These are phyloP conservation scores for Pseudomyrmex gracilis DNA, from an alignment of 1,140 invertebrate species.

Conservation along the genomic window DNA sequence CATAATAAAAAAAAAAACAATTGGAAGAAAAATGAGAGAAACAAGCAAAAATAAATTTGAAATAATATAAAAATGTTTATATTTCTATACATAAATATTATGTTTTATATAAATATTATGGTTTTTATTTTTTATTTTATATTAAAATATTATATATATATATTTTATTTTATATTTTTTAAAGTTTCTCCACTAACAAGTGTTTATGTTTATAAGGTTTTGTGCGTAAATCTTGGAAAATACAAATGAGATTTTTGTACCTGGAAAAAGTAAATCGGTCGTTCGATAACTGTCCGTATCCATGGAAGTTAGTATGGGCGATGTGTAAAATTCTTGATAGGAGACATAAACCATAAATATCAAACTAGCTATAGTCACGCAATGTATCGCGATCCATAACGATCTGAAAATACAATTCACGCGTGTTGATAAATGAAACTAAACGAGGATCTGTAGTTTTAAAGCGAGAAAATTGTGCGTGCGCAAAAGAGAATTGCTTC, in stretches of 20 bases:
- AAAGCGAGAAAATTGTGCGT: not conserved
- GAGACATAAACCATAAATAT: conserved; percentile 61
- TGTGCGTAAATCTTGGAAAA: not conserved
- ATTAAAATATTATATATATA: too few relatives aligned
- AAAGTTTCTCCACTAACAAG: too few relatives aligned
- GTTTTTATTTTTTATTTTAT: too few relatives aligned
- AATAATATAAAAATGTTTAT: too few relatives aligned
- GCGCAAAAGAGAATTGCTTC: not conserved
- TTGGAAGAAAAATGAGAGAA: not conserved
- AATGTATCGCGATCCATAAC: conserved; percentile 74
- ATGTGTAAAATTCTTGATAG: conserved; percentile 62
- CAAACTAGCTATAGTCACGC: conserved; percentile 58
- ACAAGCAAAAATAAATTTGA: too few relatives aligned
- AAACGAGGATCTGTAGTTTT: too few relatives aligned
- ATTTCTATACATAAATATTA: too few relatives aligned
- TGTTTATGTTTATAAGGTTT: not conserved
- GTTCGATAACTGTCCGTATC: conserved; percentile 74
- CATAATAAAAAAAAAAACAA: not conserved
- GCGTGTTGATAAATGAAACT: not conserved
- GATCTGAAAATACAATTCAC: conserved; percentile 64
- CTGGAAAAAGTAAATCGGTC: conserved; percentile 71
- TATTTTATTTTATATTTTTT: too few relatives aligned
- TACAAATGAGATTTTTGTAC: conserved; percentile 53
- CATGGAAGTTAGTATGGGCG: conserved; percentile 71
- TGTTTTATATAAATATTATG: too few relatives aligned